These are phyloP conservation scores for Leptoclinus maculatus DNA, from an alignment of 2,797 vertebrate species.

Conservation along the genomic window DNA sequence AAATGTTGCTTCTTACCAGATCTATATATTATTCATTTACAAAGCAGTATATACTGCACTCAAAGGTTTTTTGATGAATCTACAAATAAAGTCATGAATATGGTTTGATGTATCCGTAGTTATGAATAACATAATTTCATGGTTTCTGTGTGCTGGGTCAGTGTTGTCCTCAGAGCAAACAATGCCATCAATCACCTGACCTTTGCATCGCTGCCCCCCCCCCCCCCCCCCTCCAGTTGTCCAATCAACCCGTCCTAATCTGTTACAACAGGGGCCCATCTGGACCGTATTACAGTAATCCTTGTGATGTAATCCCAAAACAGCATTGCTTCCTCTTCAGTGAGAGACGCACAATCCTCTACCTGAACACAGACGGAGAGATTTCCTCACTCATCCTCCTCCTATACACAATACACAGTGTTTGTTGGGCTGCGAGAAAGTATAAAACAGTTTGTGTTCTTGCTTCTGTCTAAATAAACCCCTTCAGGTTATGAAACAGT, in stretches of 20 bases:
- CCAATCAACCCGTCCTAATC: slow-evolving; percentile 78
- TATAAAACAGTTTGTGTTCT: neutral
- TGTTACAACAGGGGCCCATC: slow-evolving; percentile 77
- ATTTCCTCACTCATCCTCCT: slow-evolving; percentile 29
- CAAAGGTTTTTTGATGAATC: neutral
- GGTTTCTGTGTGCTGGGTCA: neutral
- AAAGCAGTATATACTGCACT: neutral
- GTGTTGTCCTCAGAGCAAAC: slow-evolving; percentile 30
- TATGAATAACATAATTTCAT: slow-evolving; percentile 6
- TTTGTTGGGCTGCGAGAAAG: neutral
- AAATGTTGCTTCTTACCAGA: neutral
- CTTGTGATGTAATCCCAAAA: slow-evolving; percentile 81
- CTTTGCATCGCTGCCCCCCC: slow-evolving; percentile 38
- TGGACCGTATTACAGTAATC: slow-evolving; percentile 83
- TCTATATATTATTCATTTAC: neutral
- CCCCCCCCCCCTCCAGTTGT: slow-evolving; percentile 47
- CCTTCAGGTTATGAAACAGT: slow-evolving; percentile 49
- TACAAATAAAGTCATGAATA: neutral
- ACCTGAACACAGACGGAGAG: slow-evolving; percentile 48
- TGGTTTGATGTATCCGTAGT: slow-evolving; percentile 2
- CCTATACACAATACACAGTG: slow-evolving; percentile 17
- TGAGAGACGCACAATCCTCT: slow-evolving; percentile 37
- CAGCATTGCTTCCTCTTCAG: slow-evolving; percentile 59
- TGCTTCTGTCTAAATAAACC: slow-evolving; percentile 7
- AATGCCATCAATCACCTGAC: slow-evolving; percentile 61